Base-by-base conservation (phyloP, 2,797 vertebrate genomes). In the Diplodus puntazzo region DNA sequence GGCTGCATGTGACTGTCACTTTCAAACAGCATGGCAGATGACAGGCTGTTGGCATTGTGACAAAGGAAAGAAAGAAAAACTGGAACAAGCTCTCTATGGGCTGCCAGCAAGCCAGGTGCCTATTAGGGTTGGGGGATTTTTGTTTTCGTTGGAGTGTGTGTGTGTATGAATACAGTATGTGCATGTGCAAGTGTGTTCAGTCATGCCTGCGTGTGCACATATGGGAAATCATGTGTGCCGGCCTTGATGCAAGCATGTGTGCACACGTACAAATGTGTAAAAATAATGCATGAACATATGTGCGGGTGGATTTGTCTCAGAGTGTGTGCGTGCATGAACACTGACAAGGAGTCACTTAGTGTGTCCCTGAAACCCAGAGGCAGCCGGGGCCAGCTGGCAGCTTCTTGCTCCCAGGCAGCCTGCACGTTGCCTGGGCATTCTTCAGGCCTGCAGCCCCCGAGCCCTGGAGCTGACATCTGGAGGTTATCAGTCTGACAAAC, bases 401-500 rank as follows among this genome's bases (percentile, higher is more conserved):
- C 80, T 81, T 86, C 64, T 76, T 65, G 85, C 91, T 94, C 90
- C 89, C 75, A 81, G 89, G 92, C 90, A 92, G 90, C 84, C 84
- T 82, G 84, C 67, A 54, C 81, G 79, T 88, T 92, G 85, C 90
- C 90, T 80, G 88, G 93, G 90, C 67, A 86, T 92, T 87, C 82
- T 80, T 94, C 90, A 87, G 93, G 88, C 90, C 87, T 68, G 79
- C 78, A 77, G 72, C 77, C 81, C 79, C 82, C 0, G 14, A 82
- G 95, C 93, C 93, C 91, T 88, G 82, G 84, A 92, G 81, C 91
- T 87, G 92, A 94, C 95, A 96, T 96, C 95, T 95, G 95, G 90
- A 95, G 88, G 93, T 95, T 95, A 95, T 94, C 94, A 92, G 81
- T 83, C 92, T 92, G 91, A 92, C 89, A 92, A 93, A 92, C 88